Conservation (phyloP, 2,888 invertebrate species). For the Gonocerus acuteangulatus region DNA sequence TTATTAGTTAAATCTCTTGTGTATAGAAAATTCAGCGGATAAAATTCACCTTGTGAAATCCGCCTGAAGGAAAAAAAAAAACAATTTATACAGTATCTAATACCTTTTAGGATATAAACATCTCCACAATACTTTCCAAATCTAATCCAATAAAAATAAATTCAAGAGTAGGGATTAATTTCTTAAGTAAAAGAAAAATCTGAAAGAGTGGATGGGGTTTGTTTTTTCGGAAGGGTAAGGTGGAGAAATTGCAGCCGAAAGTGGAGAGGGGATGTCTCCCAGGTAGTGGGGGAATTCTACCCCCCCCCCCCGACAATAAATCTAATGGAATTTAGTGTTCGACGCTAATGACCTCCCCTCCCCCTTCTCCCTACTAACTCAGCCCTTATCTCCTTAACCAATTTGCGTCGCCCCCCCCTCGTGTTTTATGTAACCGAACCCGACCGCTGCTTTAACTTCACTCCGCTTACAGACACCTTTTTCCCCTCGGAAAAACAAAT, state of each 20-base stretch:
- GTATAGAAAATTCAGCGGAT: too few species aligned
- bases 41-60: too few species aligned
- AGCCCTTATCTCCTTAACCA: conserved; percentile 33
- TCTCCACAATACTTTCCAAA: too few species aligned
- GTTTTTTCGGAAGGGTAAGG: background rate
- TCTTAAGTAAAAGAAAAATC: conserved; percentile 12
- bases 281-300: too few species aligned
- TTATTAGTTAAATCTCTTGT: too few species aligned
- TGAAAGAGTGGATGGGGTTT: background rate
- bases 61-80: too few species aligned
- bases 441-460: background rate
- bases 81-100: too few species aligned
- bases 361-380: conserved; percentile 13
- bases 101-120: too few species aligned
- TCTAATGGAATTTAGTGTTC: conserved; percentile 33
- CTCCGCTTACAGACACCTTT: background rate
- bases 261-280: background rate
- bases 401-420: conserved; percentile 28
- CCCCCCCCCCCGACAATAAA: too few species aligned
- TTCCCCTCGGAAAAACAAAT: background rate
- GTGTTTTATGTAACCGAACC: background rate
- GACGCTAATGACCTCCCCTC: conserved; percentile 31
- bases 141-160: background rate
- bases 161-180: background rate
- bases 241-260: background rate